phyloP scores from a whole-genome alignment of 1,140 invertebrate genomes.

The Ganaspis sp. region DNA sequence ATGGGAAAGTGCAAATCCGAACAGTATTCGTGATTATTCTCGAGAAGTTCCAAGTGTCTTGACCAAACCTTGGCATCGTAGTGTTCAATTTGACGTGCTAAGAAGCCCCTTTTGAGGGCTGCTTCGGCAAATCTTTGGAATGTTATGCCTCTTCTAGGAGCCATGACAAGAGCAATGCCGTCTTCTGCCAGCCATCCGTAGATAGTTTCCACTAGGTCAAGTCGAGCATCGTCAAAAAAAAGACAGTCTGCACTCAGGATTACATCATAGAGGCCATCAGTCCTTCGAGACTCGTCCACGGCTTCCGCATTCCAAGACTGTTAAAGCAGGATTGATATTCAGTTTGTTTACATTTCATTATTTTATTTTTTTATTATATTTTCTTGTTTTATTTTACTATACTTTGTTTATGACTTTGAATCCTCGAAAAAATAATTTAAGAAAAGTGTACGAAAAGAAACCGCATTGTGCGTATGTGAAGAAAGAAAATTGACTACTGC shows the following conservation, averaged over 20 bases:
- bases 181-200: constrained; percentile 80
- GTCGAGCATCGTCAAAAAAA: constrained; percentile 88
- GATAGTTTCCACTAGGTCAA: constrained; percentile 84
- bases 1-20: constrained; percentile 84
- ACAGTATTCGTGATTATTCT: constrained; percentile 79
- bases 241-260: constrained; percentile 88
- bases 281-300: constrained; percentile 53
- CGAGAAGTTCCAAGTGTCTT: constrained; percentile 79
- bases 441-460: no score
- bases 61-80: constrained; percentile 83
- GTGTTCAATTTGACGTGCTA: constrained; percentile 76
- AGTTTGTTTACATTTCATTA: background rate
- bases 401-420: no score
- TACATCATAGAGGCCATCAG: constrained; percentile 79
- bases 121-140: constrained; percentile 83
- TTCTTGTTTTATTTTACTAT: no score
- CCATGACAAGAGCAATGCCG: constrained; percentile 85
- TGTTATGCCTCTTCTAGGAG: constrained; percentile 84
- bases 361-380: no score
- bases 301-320: constrained; percentile 60
- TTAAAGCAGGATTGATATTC: constrained; percentile 30
- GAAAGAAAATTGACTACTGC: no score
- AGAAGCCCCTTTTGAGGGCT: constrained; percentile 79
- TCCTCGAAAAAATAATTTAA: no score
- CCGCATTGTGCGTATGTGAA: no score